phyloP scores from a whole-genome alignment of 2,888 invertebrate species.

The Chrysolina oricalcia region DNA sequence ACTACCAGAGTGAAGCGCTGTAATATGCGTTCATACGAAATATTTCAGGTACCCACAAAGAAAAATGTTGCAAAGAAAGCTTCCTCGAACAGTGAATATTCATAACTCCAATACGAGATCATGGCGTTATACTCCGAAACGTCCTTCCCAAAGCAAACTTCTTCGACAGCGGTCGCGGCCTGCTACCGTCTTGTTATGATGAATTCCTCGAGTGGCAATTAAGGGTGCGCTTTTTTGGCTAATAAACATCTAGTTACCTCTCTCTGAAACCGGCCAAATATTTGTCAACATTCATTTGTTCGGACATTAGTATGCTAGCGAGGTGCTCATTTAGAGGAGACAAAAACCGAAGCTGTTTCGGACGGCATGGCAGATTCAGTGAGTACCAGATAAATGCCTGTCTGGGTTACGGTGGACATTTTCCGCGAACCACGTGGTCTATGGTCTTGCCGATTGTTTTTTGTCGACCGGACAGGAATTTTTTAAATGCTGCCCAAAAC shows the following conservation, averaged over 20 bases:
- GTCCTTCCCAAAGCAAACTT: conserved; percentile 25
- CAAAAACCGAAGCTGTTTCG: conserved; percentile 54
- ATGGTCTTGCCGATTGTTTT: conserved; percentile 59
- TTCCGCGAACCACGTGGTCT: conserved; percentile 64
- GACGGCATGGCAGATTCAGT: conserved; percentile 47
- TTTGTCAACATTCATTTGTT: conserved; percentile 63
- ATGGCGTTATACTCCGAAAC: not conserved
- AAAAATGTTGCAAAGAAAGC: too few relatives aligned
- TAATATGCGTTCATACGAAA: too few relatives aligned
- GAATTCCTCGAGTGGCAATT: conserved; percentile 58
- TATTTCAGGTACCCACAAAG: too few relatives aligned
- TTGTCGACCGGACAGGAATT: conserved; percentile 53
- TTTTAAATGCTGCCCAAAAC: conserved; percentile 44
- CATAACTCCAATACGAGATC: not conserved
- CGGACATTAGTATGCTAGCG: conserved; percentile 63
- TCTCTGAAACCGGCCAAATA: conserved; percentile 60
- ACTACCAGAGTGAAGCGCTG: too few relatives aligned
- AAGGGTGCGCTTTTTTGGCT: conserved; percentile 57
- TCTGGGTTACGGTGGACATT: conserved; percentile 61
- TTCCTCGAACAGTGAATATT: not conserved
- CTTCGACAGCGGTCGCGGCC: conserved; percentile 30
- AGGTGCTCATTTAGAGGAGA: conserved; percentile 56
- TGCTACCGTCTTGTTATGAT: conserved; percentile 52
- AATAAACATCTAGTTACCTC: conserved; percentile 61
- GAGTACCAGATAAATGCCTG: conserved; percentile 60